Conservation (phyloP, 2,113 vertebrate genomes). For the Anoura caudifer region DNA sequence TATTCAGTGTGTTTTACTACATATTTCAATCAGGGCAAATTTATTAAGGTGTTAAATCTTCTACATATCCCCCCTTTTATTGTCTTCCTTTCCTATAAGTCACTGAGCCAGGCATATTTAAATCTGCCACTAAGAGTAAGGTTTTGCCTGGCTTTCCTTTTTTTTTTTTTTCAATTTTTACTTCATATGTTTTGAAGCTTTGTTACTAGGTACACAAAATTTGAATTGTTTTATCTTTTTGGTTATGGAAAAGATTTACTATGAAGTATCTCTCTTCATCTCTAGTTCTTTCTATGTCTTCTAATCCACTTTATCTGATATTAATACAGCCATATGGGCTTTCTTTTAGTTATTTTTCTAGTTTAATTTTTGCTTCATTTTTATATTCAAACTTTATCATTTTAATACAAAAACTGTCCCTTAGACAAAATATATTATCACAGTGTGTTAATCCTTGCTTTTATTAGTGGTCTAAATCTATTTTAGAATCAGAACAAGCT, state of each 20-base stretch:
- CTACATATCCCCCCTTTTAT: background rate
- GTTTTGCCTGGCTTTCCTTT: too few species aligned
- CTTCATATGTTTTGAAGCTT: background rate
- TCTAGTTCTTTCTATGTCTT: background rate
- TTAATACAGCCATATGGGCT: background rate
- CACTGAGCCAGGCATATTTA: background rate
- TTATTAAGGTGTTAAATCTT: background rate
- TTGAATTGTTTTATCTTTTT: background rate
- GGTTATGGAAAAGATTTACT: background rate
- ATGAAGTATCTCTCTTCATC: background rate
- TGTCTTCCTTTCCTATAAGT: background rate
- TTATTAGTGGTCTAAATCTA: background rate
- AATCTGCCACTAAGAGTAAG: too few species aligned
- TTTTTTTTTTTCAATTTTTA: background rate
- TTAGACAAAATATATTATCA: background rate
- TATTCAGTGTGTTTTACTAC: background rate
- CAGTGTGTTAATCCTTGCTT: background rate
- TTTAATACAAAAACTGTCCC: background rate
- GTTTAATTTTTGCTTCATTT: background rate
- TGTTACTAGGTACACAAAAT: background rate
- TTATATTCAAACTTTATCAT: background rate
- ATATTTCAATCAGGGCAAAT: background rate
- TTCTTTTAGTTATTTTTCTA: background rate
- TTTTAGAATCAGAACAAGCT: background rate
- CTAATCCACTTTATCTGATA: background rate